These are phyloP conservation scores for Acrobeloides nanus DNA, from an alignment of 2,888 invertebrate genomes.

Conservation along the genomic window DNA sequence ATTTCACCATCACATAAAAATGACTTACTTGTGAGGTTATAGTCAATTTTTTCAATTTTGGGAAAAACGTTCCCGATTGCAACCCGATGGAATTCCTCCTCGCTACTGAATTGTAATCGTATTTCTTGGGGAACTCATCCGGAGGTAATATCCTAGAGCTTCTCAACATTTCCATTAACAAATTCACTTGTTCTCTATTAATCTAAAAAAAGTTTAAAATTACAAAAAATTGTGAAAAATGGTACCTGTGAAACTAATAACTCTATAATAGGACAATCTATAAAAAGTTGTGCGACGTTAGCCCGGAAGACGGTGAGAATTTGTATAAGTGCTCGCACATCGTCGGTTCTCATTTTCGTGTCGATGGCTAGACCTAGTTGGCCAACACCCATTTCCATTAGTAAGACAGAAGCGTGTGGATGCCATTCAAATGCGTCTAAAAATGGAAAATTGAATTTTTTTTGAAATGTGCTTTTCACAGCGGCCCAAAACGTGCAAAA, in stretches of 20 bases:
- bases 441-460: too few relatives aligned
- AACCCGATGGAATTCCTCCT: too few relatives aligned
- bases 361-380: constrained; percentile 38
- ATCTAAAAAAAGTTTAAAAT: constrained; percentile 18
- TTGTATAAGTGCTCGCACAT: constrained; percentile 27
- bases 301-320: constrained; percentile 30
- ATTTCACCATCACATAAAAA: too few relatives aligned
- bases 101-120: too few relatives aligned
- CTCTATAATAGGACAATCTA: constrained; percentile 40
- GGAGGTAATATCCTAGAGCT: constrained; percentile 13
- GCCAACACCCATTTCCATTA: constrained; percentile 30
- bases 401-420: constrained; percentile 29
- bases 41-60: constrained; percentile 35
- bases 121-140: constrained; percentile 2
- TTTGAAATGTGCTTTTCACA: too few relatives aligned
- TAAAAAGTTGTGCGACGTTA: constrained; percentile 28
- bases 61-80: constrained; percentile 33
- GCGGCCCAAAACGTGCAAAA: too few relatives aligned
- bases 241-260: constrained; percentile 34
- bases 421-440: constrained; percentile 35
- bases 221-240: not conserved
- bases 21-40: constrained; percentile 34
- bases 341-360: constrained; percentile 26
- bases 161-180: constrained; percentile 25
- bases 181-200: constrained; percentile 35